Base-by-base conservation (phyloP, 2,888 invertebrate species). In the Diachrysia chrysitis region DNA sequence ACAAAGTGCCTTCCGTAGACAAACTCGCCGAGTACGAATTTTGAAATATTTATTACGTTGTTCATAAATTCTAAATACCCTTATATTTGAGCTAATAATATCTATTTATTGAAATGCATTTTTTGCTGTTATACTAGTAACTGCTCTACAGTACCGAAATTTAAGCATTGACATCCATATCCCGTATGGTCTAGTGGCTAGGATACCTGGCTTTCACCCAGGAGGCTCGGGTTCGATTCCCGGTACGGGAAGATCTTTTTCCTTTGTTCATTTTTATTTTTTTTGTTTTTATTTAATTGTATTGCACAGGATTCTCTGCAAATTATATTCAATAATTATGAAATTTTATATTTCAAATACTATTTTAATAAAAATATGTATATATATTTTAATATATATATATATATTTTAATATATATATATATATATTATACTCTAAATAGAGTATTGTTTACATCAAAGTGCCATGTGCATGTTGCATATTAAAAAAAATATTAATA, bases 191-290 rank as follows among this genome's bases (percentile, higher is more conserved):
- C 96, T 96, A 96, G 96, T 96, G 96, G 96, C 96, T 96, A 96
- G 96, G 96, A 96, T 96, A 96, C 96, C 96, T 96, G 96, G 96
- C 96, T 96, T 96, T 96, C 96, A 96, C 96, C 96, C 96, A 96
- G 96, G 96, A 96, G 96, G 96, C 96, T 96, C 96, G 96, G 96
- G 96, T 96, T 96, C 96, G 96, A 96, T 96, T 96, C 96, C 96
- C 96, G 96, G 96, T 96, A 96, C 95, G 96, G 96, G 96, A 96
- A 96, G 0, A 51, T 10, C 48, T 51, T 51, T 51, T n/a, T n/a
- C n/a, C n/a, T n/a, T 51, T 51, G 48, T 9, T n/a, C n/a, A 10
- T 51, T 21, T 51, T 51, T 21, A 21, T 3, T 0, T 2, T 2
- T 51, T 12, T 12, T 19, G 9, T 51, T 19, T 7, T 19, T 51